Conservation (phyloP, 1,140 invertebrate genomes). For the Pemphigus obesinymphae region DNA sequence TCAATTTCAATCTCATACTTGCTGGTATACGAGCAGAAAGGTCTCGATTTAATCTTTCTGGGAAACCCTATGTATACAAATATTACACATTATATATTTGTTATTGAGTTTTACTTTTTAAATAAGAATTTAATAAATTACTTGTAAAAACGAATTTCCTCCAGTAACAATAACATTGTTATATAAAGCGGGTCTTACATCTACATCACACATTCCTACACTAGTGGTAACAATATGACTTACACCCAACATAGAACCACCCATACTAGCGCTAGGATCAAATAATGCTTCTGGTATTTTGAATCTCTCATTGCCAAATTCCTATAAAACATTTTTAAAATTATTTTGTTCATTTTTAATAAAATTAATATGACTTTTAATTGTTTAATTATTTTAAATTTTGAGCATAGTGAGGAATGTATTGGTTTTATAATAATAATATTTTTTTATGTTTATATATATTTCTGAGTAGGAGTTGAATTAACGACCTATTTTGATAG, state of each 20-base stretch:
- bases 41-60: constrained; percentile 81
- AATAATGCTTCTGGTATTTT: constrained; percentile 79
- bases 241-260: constrained; percentile 69
- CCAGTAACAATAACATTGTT: constrained; percentile 82
- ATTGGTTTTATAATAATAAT: too few relatives aligned
- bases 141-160: constrained; percentile 71
- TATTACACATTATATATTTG: background rate
- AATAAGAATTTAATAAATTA: background rate
- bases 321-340: constrained; percentile 54
- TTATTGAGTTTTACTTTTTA: background rate
- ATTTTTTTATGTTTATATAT: too few relatives aligned
- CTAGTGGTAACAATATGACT: constrained; percentile 79
- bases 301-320: constrained; percentile 77
- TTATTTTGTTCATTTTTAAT: too few relatives aligned
- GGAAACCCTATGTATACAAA: constrained; percentile 65
- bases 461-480: too few relatives aligned
- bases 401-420: too few relatives aligned
- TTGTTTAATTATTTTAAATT: too few relatives aligned
- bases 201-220: constrained; percentile 86
- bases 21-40: constrained; percentile 83
- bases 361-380: too few relatives aligned
- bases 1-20: constrained; percentile 76
- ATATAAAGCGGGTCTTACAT: constrained; percentile 78
- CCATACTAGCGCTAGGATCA: constrained; percentile 65
- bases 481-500: too few relatives aligned